These are phyloP conservation scores for Mareca penelope DNA, from an alignment of 2,797 vertebrate species.

Conservation along the genomic window DNA sequence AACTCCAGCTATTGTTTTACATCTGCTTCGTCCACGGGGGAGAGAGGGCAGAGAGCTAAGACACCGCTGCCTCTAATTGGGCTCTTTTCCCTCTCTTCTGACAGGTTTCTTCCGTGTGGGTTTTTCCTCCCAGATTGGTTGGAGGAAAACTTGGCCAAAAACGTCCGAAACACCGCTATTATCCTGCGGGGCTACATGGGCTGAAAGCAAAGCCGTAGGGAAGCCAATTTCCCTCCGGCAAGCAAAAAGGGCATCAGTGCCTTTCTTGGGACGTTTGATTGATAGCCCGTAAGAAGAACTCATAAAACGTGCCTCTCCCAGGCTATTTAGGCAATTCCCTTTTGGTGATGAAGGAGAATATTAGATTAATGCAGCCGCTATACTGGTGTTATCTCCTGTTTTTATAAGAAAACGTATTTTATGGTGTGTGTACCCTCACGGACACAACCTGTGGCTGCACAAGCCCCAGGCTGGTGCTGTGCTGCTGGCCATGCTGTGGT, in stretches of 20 bases:
- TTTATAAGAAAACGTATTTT: constrained; percentile 49
- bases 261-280: constrained; percentile 45
- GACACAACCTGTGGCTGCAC: constrained; percentile 9
- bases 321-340: constrained; percentile 60
- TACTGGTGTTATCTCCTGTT: constrained; percentile 41
- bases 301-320: constrained; percentile 37
- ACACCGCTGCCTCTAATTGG: constrained; percentile 49
- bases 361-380: constrained; percentile 63
- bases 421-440: rapidly evolving
- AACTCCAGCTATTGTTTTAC: constrained; percentile 68
- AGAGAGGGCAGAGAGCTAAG: constrained; percentile 18
- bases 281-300: constrained; percentile 41
- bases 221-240: constrained; percentile 22
- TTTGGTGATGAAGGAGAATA: constrained; percentile 52
- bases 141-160: constrained; percentile 1
- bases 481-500: background rate
- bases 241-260: constrained; percentile 44
- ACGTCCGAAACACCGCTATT: background rate
- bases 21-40: background rate
- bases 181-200: background rate
- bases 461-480: background rate
- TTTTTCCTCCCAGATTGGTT: background rate
- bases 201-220: constrained; percentile 37
- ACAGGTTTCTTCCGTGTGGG: background rate
- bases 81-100: constrained; percentile 15